Percentiles rank a stretch among this genome's conserved stretches.
Evolutionary conservation across 2,888 invertebrate genomes (phyloP).

Genomic region (Xestia c-nigrum): DNA sequence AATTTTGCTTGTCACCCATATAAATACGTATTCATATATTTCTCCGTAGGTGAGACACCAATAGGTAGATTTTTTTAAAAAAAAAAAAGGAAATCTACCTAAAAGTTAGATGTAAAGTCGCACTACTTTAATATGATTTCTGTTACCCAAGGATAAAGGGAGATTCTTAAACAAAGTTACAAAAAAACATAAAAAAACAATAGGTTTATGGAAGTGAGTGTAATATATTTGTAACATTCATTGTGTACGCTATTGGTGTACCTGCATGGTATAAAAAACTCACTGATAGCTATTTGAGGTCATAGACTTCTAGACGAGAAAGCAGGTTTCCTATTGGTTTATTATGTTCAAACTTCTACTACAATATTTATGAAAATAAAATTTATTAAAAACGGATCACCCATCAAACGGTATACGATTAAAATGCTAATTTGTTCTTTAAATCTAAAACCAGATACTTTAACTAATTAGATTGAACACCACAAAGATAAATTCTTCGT

Average conservation of each 20-base stretch:
- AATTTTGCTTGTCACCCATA: too few species aligned
- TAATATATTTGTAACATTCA: constrained; percentile 20
- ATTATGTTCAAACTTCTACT: constrained; percentile 14
- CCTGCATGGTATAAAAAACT: constrained; percentile 33
- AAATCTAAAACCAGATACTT: constrained; percentile 44
- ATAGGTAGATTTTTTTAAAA: too few species aligned
- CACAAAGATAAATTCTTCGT: neutral
- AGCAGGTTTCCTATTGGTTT: constrained; percentile 50
- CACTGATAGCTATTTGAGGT: constrained; percentile 55
- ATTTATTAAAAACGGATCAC: constrained; percentile 38
- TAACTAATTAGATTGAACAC: constrained; percentile 35
- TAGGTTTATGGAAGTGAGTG: neutral
- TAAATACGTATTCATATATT: too few species aligned
- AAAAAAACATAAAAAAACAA: neutral
- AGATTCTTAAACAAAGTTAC: neutral
- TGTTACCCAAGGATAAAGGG: neutral
- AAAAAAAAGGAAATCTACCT: too few species aligned
- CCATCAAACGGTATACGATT: constrained; percentile 41
- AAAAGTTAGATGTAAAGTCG: neutral
- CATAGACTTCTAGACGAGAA: constrained; percentile 54
- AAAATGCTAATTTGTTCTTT: constrained; percentile 49
- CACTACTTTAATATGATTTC: neutral
- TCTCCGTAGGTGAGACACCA: too few species aligned
- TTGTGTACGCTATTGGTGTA: constrained; percentile 19
- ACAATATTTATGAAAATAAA: constrained; percentile 26